phyloP scores from a whole-genome alignment of 2,797 vertebrate genomes.

The Dallia pectoralis region DNA sequence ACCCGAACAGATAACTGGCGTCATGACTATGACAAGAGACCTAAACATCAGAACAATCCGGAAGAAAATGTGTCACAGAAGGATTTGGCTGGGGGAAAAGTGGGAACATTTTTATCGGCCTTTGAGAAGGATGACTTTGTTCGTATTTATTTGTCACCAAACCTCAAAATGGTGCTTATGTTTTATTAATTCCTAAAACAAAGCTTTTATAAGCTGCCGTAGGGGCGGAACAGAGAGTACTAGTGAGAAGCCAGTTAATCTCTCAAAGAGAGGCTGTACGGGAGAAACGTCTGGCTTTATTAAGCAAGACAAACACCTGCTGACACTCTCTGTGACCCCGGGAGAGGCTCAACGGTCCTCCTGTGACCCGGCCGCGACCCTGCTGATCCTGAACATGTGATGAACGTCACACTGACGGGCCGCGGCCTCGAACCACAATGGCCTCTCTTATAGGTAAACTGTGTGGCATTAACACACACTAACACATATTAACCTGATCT shows the following conservation, averaged over 20 bases:
- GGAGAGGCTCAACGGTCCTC: constrained; percentile 37
- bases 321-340: constrained; percentile 64
- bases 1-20: neutral
- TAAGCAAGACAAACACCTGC: constrained; percentile 48
- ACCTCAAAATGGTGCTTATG: neutral
- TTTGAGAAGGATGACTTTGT: neutral
- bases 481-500: no score
- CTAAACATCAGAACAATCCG: neutral
- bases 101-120: neutral
- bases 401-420: constrained; percentile 14
- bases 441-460: constrained; percentile 28
- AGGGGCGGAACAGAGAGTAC: neutral
- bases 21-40: neutral
- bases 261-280: constrained; percentile 21
- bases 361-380: constrained; percentile 43
- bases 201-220: neutral
- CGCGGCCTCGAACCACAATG: constrained; percentile 31
- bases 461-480: constrained; percentile 21
- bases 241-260: constrained; percentile 7
- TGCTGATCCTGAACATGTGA: constrained; percentile 71
- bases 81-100: neutral
- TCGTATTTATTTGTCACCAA: neutral
- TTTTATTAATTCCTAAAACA: neutral
- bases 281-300: constrained; percentile 31
- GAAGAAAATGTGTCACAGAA: neutral